Evolutionary conservation across 2,888 invertebrate species (phyloP).

Genomic region (Pristionchus exspectatus): DNA sequence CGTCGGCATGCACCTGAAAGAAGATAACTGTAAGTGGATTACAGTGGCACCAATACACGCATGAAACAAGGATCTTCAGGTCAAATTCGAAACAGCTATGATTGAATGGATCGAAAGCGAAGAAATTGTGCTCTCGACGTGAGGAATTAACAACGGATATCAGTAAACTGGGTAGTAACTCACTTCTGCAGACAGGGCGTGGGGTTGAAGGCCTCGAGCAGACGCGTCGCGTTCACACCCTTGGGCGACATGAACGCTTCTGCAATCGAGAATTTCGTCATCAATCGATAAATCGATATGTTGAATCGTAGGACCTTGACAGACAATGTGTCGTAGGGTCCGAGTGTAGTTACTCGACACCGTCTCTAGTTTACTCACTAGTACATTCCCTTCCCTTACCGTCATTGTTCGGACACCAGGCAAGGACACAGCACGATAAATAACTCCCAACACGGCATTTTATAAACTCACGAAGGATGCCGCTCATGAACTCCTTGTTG

Average conservation of each 20-base stretch:
- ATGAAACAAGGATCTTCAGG: not conserved
- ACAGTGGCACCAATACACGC: not conserved
- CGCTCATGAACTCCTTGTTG: slow-evolving; percentile 50
- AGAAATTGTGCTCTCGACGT: no score
- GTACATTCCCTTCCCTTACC: no score
- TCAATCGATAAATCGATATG: not conserved
- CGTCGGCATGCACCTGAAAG: slow-evolving; percentile 34
- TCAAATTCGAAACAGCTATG: not conserved
- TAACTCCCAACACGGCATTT: no score
- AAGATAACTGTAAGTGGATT: not conserved
- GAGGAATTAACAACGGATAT: not conserved
- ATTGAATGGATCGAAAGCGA: not conserved
- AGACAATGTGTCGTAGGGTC: not conserved
- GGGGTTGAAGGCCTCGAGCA: slow-evolving; percentile 39
- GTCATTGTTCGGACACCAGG: not conserved
- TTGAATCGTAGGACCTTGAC: not conserved
- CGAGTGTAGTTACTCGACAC: no score
- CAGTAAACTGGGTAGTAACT: not conserved
- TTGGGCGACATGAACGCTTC: slow-evolving; percentile 48
- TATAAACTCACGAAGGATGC: slow-evolving; percentile 26
- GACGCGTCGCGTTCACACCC: slow-evolving; percentile 46
- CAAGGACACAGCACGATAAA: not conserved
- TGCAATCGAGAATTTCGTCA: slow-evolving; percentile 12
- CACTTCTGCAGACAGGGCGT: slow-evolving; percentile 43
- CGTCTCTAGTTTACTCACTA: no score